These are phyloP conservation scores for Poeciliopsis turneri DNA, from an alignment of 2,797 vertebrate species.

Conservation along the genomic window DNA sequence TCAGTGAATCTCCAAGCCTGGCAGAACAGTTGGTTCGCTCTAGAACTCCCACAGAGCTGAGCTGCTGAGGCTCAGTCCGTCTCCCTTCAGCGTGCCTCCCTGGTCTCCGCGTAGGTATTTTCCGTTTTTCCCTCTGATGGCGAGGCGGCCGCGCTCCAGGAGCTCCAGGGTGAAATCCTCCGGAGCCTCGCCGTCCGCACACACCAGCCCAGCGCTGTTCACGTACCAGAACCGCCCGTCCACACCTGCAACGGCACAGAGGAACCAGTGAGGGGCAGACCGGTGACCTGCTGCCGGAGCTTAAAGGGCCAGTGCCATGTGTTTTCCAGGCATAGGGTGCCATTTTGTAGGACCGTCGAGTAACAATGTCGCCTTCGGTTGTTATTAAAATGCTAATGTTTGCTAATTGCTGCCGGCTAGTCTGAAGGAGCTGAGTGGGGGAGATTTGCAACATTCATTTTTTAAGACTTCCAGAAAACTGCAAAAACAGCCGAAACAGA, in stretches of 20 bases:
- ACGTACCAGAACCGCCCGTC: constrained; percentile 91
- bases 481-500: too few relatives aligned
- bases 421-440: too few relatives aligned
- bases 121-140: constrained; percentile 88
- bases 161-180: constrained; percentile 95
- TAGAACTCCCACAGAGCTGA: constrained; percentile 95
- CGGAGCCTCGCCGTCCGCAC: constrained; percentile 88
- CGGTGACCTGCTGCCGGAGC: not conserved
- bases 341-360: too few relatives aligned
- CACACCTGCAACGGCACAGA: constrained; percentile 78
- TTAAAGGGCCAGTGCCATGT: too few relatives aligned
- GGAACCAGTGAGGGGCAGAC: not conserved
- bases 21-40: constrained; percentile 33
- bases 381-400: too few relatives aligned
- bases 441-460: too few relatives aligned
- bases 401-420: too few relatives aligned
- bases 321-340: too few relatives aligned
- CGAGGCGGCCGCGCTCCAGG: constrained; percentile 87
- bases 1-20: not conserved
- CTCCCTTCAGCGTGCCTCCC: constrained; percentile 90
- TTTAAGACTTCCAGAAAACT: not conserved
- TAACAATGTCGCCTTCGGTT: too few relatives aligned
- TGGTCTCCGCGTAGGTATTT: constrained; percentile 92
- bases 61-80: constrained; percentile 81
- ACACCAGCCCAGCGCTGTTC: constrained; percentile 87